Evolutionary conservation across 2,888 invertebrate genomes (phyloP), one percentile per base, ranked within the genome.

Genomic region (Caenorhabditis zanzibari): DNA sequence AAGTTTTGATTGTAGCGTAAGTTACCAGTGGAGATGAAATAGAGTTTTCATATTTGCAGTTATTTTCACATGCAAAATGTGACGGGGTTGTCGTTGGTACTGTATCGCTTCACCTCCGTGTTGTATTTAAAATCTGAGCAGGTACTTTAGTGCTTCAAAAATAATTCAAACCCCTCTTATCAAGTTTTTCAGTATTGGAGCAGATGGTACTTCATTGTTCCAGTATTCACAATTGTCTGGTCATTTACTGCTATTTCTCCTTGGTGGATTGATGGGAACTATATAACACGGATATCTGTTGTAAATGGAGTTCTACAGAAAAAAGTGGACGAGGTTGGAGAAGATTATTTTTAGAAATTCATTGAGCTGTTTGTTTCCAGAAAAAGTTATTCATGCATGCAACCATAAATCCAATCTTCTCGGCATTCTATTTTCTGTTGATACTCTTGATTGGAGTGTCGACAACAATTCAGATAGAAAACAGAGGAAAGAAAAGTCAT

Each of bases 31-130:
- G 4, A 12, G 1, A 10, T 1, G 26, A 22, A 4, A 28, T 26
- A 10, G 24, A 41, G 14, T 24, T 16, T 24, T 10, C 6, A 16
- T 14, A 2, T n/a, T 80, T 72, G 22, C 73, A 74, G 73, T 28
- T 82, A 47, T 49, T 82, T 82, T 28, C 82, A 82, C 32, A 22
- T 82, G 44, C 82, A 82, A 66, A 82, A 76, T 26, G 32, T 82
- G 6, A 82, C 82, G 3, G 76, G 66, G 14, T 22, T 69, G 0
- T 76, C 76, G 9, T 22, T 82, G 19, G 76, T 47, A 19, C 9
- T 72, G 0, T 72, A 76, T 54, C 64, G 82, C 3, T 59, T 63
- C 12, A 66, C 64, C 16, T 44, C 76, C 0, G 66, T 72, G 12
- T 38, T 64, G 14, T 72, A 16, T 52, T n/a, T 72, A 3, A 59